Evolutionary conservation across 1,140 invertebrate genomes (phyloP).

Genomic region (Probaryconus sp.): DNA sequence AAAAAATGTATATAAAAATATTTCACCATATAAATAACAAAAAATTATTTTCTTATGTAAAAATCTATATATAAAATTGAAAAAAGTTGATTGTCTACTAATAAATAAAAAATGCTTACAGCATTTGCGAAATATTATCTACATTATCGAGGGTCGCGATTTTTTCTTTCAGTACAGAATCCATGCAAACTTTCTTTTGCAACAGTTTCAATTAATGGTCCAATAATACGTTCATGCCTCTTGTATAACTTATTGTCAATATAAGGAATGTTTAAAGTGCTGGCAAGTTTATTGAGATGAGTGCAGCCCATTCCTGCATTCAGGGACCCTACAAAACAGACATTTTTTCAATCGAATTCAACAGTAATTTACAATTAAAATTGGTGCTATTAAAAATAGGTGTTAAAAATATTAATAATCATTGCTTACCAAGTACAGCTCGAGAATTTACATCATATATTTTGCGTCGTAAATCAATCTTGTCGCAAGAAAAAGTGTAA

Average conservation of each 20-base stretch:
- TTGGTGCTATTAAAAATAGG: too few species aligned
- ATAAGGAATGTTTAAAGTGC: constrained; percentile 5
- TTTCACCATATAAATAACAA: too few species aligned
- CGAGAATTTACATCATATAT: constrained; percentile 1
- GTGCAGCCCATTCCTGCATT: constrained; percentile 17
- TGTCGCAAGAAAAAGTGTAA: background rate
- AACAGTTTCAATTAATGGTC: constrained; percentile 5
- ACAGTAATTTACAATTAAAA: too few species aligned
- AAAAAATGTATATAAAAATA: too few species aligned
- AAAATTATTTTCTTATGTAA: too few species aligned
- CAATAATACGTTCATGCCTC: constrained; percentile 10
- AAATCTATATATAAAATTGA: too few species aligned
- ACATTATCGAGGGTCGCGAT: constrained; percentile 6
- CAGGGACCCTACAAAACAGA: constrained; percentile 8
- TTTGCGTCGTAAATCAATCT: background rate
- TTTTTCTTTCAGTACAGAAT: constrained; percentile 14
- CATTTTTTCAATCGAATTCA: too few species aligned
- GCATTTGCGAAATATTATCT: constrained; percentile 2
- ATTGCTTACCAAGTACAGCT: too few species aligned
- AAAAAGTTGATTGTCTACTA: too few species aligned
- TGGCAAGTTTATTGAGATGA: constrained; percentile 11
- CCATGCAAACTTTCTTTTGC: constrained; percentile 5
- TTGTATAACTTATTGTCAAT: constrained; percentile 20
- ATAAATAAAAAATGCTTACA: constrained; percentile 17
- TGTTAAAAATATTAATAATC: too few species aligned